Evolutionary conservation across 2,113 vertebrate genomes (phyloP).

Genomic region (Mustelus asterias): DNA sequence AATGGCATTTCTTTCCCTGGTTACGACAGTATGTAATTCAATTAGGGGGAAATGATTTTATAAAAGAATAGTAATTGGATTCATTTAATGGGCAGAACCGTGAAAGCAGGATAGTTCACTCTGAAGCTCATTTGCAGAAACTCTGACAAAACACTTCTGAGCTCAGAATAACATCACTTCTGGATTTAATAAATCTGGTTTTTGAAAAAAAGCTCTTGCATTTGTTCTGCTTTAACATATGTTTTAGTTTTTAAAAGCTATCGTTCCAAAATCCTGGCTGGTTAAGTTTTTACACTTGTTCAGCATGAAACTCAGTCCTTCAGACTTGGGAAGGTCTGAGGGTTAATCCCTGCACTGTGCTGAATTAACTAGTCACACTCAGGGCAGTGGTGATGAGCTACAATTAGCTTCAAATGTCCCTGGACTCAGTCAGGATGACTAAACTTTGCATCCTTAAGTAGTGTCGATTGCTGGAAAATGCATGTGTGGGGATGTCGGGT

Average conservation of each 20-base stretch:
- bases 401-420: not conserved
- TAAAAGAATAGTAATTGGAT: not conserved
- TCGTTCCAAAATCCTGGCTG: not conserved
- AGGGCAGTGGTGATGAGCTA: not conserved
- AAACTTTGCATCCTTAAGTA: not conserved
- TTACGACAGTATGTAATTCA: not conserved
- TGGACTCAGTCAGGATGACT: not conserved
- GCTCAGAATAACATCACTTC: not conserved
- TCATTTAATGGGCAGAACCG: not conserved
- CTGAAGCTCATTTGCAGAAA: not conserved
- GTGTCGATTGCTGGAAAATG: not conserved
- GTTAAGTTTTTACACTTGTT: not conserved
- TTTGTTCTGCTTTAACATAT: not conserved
- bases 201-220: not conserved
- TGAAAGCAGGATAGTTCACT: not conserved
- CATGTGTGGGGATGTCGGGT: not conserved
- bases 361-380: not conserved
- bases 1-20: not conserved
- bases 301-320: not conserved
- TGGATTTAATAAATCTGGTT: not conserved
- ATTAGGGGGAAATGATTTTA: not conserved
- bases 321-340: not conserved
- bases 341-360: not conserved
- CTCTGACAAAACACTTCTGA: not conserved
- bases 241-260: not conserved